Evolutionary conservation across 1,140 invertebrate species (phyloP).

Genomic region (Nasonia vitripennis): DNA sequence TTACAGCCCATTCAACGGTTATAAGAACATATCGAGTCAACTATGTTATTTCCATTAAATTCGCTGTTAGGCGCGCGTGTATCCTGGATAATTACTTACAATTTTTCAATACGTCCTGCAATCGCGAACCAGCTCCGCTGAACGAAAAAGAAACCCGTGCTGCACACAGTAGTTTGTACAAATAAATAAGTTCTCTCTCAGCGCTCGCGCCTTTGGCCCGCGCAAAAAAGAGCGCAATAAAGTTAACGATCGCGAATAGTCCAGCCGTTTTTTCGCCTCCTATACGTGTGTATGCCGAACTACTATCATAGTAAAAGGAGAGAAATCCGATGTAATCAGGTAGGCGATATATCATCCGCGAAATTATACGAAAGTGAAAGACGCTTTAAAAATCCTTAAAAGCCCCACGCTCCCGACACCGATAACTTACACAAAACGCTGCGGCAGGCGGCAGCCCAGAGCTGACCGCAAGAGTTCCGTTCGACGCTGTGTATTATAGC

Average conservation of each 20-base stretch:
- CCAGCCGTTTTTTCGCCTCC: too few relatives aligned
- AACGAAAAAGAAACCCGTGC: not conserved
- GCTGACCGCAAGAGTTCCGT: not conserved
- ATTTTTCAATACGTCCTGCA: not conserved
- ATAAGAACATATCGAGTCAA: not conserved
- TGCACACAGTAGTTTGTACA: not conserved
- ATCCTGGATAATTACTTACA: slow-evolving; percentile 16
- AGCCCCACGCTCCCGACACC: slow-evolving; percentile 8
- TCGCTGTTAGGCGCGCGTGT: not conserved
- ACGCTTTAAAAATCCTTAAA: slow-evolving; percentile 16
- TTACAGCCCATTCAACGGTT: not conserved
- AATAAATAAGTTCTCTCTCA: not conserved
- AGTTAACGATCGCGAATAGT: not conserved
- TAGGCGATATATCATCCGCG: slow-evolving; percentile 26
- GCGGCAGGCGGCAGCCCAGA: slow-evolving; percentile 35
- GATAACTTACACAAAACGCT: slow-evolving; percentile 45
- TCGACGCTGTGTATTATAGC: not conserved
- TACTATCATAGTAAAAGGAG: slow-evolving; percentile 27
- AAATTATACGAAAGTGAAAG: slow-evolving; percentile 35
- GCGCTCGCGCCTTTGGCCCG: not conserved
- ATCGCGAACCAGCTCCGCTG: not conserved
- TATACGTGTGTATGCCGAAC: not conserved
- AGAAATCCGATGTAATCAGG: slow-evolving; percentile 31
- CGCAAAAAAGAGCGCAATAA: not conserved
- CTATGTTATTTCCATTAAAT: slow-evolving; percentile 27